These are phyloP conservation scores for Hozukius guyotensis DNA, from an alignment of 2,797 vertebrate genomes.

Conservation along the genomic window DNA sequence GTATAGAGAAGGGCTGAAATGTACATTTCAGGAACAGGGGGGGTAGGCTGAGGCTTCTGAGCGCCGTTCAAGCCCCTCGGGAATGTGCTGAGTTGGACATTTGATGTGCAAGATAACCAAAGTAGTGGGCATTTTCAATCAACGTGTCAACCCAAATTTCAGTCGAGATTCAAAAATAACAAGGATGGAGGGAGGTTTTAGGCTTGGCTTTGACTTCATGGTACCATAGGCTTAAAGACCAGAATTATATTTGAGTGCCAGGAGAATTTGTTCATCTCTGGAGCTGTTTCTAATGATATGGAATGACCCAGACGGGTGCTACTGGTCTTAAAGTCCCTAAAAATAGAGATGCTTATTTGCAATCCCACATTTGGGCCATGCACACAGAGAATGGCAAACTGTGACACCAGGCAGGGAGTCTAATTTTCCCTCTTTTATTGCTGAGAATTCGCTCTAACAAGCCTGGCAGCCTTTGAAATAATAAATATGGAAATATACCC, in stretches of 20 bases:
- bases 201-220: slow-evolving; percentile 62
- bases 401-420: slow-evolving; percentile 54
- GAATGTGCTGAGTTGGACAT: slow-evolving; percentile 70
- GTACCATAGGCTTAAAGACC: slow-evolving; percentile 54
- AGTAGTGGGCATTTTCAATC: slow-evolving; percentile 63
- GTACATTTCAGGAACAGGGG: slow-evolving; percentile 53
- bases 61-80: slow-evolving; percentile 37
- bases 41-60: slow-evolving; percentile 59
- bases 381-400: slow-evolving; percentile 55
- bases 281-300: slow-evolving; percentile 71
- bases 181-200: slow-evolving; percentile 56
- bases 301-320: slow-evolving; percentile 61
- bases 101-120: slow-evolving; percentile 64
- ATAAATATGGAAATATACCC: slow-evolving; percentile 50
- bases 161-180: slow-evolving; percentile 64
- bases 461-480: slow-evolving; percentile 47
- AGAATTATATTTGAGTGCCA: slow-evolving; percentile 57
- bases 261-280: slow-evolving; percentile 65
- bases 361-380: slow-evolving; percentile 52
- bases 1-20: slow-evolving; percentile 57
- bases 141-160: slow-evolving; percentile 63
- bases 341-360: slow-evolving; percentile 72
- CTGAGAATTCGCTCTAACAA: slow-evolving; percentile 53
- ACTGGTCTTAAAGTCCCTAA: slow-evolving; percentile 59
- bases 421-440: slow-evolving; percentile 58